A percentile compares a stretch with the other conserved stretches of the same genome.
phyloP scores from a whole-genome alignment of 2,888 invertebrate genomes.

The Coleophora deauratella region DNA sequence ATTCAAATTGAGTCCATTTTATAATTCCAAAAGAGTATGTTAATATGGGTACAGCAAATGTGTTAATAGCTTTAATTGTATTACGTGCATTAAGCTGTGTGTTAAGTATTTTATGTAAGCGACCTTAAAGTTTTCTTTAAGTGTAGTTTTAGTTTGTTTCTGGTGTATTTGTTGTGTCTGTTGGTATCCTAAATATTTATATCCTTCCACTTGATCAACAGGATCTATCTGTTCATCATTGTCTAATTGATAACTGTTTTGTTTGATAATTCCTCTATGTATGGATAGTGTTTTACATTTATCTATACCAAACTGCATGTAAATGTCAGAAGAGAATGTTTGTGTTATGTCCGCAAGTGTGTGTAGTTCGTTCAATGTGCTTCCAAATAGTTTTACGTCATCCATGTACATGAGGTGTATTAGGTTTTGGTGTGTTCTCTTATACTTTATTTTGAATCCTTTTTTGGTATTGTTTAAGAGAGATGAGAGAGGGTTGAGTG shows the following conservation, averaged over 20 bases:
- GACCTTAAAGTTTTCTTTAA: conserved; percentile 2
- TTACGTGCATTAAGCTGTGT: not conserved
- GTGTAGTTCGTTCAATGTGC: not conserved
- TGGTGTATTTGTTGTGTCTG: conserved; percentile 5
- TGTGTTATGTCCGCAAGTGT: conserved; percentile 1
- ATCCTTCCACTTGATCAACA: not conserved
- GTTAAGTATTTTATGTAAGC: conserved; percentile 1
- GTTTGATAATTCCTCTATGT: not conserved
- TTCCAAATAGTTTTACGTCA: conserved; percentile 5
- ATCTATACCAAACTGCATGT: conserved; percentile 5
- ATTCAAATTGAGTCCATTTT: not conserved
- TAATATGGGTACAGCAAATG: conserved; percentile 8
- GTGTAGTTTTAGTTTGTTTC: conserved; percentile 1
- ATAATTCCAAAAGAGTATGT: conserved; percentile 9
- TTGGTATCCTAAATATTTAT: conserved; percentile 9
- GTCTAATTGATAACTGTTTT: not conserved
- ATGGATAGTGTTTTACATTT: conserved; percentile 7
- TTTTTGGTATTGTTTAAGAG: not conserved
- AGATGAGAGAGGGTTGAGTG: conserved; percentile 12
- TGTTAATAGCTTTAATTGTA: conserved; percentile 6
- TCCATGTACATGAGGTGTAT: conserved; percentile 6
- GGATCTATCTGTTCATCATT: not conserved
- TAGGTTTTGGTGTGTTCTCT: not conserved
- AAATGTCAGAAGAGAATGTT: conserved; percentile 2
- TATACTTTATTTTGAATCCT: not conserved